These are phyloP conservation scores for Cheilosia vernalis DNA, from an alignment of 2,888 invertebrate species.

Conservation along the genomic window DNA sequence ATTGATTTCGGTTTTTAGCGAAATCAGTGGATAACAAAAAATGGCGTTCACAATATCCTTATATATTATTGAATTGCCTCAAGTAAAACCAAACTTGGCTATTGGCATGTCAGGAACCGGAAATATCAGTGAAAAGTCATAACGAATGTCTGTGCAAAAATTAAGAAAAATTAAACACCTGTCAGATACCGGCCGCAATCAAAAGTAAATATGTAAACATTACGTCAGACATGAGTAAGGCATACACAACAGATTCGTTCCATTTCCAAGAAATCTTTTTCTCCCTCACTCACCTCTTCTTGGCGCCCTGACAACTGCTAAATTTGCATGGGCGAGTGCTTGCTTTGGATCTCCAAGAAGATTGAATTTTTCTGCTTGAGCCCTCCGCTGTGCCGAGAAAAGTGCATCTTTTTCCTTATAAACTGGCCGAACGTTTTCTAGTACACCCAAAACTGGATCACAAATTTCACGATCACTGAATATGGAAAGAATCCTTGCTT, in stretches of 20 bases:
- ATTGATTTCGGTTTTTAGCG: too few relatives aligned
- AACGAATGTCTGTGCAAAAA: neutral
- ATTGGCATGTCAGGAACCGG: too few relatives aligned
- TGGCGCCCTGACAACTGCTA: slow-evolving; percentile 90
- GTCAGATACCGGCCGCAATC: slow-evolving; percentile 2
- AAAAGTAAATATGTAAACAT: slow-evolving; percentile 20
- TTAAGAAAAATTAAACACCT: neutral
- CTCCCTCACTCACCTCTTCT: slow-evolving; percentile 84
- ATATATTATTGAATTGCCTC: too few relatives aligned
- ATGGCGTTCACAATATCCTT: too few relatives aligned
- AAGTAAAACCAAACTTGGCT: too few relatives aligned
- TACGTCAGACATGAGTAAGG: slow-evolving; percentile 13
- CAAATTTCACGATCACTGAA: slow-evolving; percentile 84
- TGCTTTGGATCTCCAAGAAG: slow-evolving; percentile 85
- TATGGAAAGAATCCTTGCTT: slow-evolving; percentile 85
- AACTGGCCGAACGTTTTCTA: slow-evolving; percentile 88
- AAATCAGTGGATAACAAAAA: too few relatives aligned
- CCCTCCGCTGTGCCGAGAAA: slow-evolving; percentile 86
- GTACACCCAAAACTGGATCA: slow-evolving; percentile 84
- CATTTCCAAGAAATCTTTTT: neutral
- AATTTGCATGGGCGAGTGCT: slow-evolving; percentile 87
- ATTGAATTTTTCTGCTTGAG: slow-evolving; percentile 86
- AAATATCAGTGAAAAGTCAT: too few relatives aligned
- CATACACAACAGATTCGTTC: too few relatives aligned
- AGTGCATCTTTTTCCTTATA: slow-evolving; percentile 87